phyloP scores from a whole-genome alignment of 2,113 vertebrate species.

The Erythrocebus patas region DNA sequence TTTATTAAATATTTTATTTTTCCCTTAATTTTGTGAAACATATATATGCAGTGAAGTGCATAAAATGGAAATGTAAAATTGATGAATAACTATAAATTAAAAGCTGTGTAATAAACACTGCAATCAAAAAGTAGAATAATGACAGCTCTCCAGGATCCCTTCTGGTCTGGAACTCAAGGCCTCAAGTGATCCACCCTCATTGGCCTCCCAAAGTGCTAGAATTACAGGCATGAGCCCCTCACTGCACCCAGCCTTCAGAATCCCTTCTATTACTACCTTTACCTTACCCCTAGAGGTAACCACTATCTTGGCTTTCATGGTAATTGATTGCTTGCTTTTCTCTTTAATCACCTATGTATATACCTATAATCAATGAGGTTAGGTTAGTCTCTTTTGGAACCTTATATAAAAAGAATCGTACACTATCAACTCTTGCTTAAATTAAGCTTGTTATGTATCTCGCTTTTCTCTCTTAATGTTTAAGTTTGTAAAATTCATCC shows the following conservation, averaged over 20 bases:
- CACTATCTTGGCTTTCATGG: not conserved
- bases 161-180: not conserved
- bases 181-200: too few relatives aligned
- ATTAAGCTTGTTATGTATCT: not conserved
- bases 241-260: not conserved
- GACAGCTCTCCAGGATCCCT: not conserved
- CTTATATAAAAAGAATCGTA: not conserved
- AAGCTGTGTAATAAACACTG: not conserved
- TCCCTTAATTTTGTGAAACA: slow-evolving; percentile 23
- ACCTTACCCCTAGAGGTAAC: not conserved
- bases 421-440: not conserved
- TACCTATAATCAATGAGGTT: not conserved
- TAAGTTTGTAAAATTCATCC: not conserved
- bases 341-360: not conserved
- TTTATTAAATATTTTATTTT: not conserved
- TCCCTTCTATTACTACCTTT: not conserved
- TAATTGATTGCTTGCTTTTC: not conserved
- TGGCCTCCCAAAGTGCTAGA: too few relatives aligned
- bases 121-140: not conserved
- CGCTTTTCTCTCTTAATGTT: not conserved
- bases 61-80: not conserved
- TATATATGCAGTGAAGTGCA: not conserved
- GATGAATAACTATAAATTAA: not conserved
- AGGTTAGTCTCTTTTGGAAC: not conserved
- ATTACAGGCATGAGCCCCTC: too few relatives aligned